Base-by-base conservation (phyloP, 1,140 invertebrate genomes). In the Riptortus pedestris region DNA sequence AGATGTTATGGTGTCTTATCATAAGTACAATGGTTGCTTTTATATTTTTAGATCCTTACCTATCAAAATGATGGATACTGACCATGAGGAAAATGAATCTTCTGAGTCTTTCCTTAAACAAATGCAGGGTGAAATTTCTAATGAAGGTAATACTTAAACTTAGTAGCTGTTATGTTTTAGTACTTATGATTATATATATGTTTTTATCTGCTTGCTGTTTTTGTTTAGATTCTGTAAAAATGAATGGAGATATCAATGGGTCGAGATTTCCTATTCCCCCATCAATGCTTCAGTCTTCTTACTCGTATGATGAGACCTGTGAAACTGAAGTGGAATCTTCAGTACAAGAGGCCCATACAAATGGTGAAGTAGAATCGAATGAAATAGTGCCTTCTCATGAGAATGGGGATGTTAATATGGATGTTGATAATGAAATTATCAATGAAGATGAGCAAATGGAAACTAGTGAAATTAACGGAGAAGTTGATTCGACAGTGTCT, bases 241-340 rank as follows among this genome's bases (percentile, higher is more conserved):
- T 75, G 59, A 78, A 78, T 70, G 76, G 75, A 29, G 75, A 76
- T 62, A 28, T 76, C 59, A 74, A 74, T 69, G 74, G 73, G 48
- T 31, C 27, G 16, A 26, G 57, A 33, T 59, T 52, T 52, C 48
- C 29, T 63, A 1, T 63, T 20, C 62, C 26, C 7, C 22, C 43
- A n/a, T n/a, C 31, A 18, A 14, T n/a, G 24, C 16, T 47, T 7
- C n/a, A 60, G 29, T 55, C 51, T 9, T 62, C 24, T 47, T 24
- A 24, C 18, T 22, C 48, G 28, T n/a, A 64, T 24, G 63, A 64
- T 31, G 38, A 31, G 4, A 67, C 64, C 4, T 64, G 69, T 16
- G 67, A 64, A 28, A 60, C 67, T 22, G 69, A 72, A 68, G 66
- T 67, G 16, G 70, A 69, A 16, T 14, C n/a, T 43, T 26, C 57